phyloP scores from a whole-genome alignment of 2,113 vertebrate genomes.

The Paratilapia polleni region DNA sequence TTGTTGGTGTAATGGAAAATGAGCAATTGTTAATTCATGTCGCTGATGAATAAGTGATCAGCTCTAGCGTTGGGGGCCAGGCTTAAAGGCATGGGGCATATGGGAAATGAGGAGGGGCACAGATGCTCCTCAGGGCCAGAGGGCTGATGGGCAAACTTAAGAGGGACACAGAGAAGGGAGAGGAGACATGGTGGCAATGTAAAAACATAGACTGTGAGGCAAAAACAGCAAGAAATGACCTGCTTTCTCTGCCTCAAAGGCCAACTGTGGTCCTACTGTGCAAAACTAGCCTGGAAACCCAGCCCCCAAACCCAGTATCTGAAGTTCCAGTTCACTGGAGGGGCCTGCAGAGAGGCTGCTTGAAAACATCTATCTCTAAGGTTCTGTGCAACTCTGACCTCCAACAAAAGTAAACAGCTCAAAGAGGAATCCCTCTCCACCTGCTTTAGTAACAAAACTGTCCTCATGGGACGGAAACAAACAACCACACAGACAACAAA shows the following conservation, averaged over 20 bases:
- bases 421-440: constrained; percentile 24
- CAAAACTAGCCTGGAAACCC: constrained; percentile 37
- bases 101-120: constrained; percentile 64
- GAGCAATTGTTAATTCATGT: constrained; percentile 74
- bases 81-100: constrained; percentile 75
- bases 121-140: constrained; percentile 74
- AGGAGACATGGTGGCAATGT: constrained; percentile 24
- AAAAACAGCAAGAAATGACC: constrained; percentile 6
- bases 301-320: constrained; percentile 6
- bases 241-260: not conserved
- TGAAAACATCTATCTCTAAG: constrained; percentile 49
- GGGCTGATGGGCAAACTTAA: constrained; percentile 58
- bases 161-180: constrained; percentile 39
- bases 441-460: not conserved
- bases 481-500: not conserved
- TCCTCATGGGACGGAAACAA: not conserved
- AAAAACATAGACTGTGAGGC: constrained; percentile 7
- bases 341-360: constrained; percentile 22
- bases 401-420: constrained; percentile 39
- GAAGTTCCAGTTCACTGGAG: constrained; percentile 35
- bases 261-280: constrained; percentile 38
- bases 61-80: constrained; percentile 53
- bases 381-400: constrained; percentile 61
- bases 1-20: constrained; percentile 73
- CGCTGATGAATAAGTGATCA: constrained; percentile 74